Evolutionary conservation across 2,797 vertebrate species (phyloP).

Genomic region (Martes flavigula): DNA sequence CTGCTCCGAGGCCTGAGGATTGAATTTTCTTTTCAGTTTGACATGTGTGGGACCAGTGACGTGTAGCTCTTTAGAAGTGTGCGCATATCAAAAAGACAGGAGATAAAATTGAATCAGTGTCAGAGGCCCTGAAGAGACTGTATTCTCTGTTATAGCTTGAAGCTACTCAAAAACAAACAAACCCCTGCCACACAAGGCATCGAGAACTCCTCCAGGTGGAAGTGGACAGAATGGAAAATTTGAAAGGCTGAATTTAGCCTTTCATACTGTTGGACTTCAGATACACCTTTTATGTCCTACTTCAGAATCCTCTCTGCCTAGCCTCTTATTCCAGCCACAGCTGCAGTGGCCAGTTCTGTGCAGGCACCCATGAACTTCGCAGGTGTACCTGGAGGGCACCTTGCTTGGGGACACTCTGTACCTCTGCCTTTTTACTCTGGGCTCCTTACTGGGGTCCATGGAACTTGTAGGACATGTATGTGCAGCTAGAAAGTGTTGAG

Average conservation of each 20-base stretch:
- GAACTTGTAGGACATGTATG: background rate
- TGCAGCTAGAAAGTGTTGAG: background rate
- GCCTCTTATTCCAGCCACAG: background rate
- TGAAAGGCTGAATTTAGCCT: background rate
- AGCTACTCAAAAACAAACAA: background rate
- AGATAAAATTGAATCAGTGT: background rate
- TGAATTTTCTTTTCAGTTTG: background rate
- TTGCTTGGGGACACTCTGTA: background rate
- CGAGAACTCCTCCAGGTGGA: background rate
- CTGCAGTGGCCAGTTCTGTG: background rate
- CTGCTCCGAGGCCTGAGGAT: background rate
- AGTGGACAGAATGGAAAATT: background rate
- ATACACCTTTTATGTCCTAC: background rate
- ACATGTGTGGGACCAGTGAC: background rate
- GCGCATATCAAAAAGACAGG: background rate
- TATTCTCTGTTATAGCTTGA: background rate
- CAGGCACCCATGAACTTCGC: background rate
- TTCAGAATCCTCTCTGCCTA: background rate
- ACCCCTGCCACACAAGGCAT: background rate
- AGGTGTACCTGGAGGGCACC: background rate
- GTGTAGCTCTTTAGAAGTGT: background rate
- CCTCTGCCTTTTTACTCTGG: background rate
- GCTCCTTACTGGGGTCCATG: background rate
- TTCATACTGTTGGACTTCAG: background rate
- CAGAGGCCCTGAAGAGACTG: background rate